These are phyloP conservation scores for Rhynchotus rufescens DNA, from an alignment of 2,797 vertebrate genomes.

Conservation along the genomic window DNA sequence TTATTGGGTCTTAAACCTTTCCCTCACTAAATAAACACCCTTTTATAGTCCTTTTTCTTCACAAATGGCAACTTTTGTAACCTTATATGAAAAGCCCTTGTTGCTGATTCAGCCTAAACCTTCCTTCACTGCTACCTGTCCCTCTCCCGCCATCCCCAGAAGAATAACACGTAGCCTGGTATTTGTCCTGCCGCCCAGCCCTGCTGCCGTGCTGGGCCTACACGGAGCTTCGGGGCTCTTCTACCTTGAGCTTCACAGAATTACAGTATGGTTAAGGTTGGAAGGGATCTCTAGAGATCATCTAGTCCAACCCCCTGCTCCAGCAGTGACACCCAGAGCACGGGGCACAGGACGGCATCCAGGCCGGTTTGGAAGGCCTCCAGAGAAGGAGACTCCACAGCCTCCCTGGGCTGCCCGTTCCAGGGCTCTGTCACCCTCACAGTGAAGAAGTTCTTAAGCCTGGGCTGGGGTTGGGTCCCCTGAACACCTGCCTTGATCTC, in stretches of 20 bases:
- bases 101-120: conserved; percentile 4
- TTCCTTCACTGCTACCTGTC: background rate
- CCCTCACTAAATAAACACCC: conserved; percentile 55
- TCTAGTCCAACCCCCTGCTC: too few relatives aligned
- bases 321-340: too few relatives aligned
- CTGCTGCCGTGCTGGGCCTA: too few relatives aligned
- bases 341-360: too few relatives aligned
- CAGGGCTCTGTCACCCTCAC: too few relatives aligned
- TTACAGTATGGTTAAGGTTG: too few relatives aligned
- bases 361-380: too few relatives aligned
- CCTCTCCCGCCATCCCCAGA: rapidly evolving
- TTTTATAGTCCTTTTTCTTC: conserved; percentile 36
- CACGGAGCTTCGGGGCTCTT: background rate
- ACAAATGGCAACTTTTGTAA: conserved; percentile 36
- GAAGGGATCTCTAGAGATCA: too few relatives aligned
- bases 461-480: background rate
- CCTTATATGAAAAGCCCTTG: conserved; percentile 16
- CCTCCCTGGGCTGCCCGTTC: too few relatives aligned
- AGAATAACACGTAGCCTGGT: background rate
- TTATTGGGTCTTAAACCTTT: conserved; percentile 67
- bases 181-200: background rate
- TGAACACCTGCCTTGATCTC: background rate
- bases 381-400: too few relatives aligned
- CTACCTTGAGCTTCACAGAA: background rate
- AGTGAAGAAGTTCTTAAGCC: background rate